A percentile compares a stretch with the other conserved stretches of the same genome.
Evolutionary conservation across 2,888 invertebrate genomes (phyloP).

Genomic region (Theretra japonica): DNA sequence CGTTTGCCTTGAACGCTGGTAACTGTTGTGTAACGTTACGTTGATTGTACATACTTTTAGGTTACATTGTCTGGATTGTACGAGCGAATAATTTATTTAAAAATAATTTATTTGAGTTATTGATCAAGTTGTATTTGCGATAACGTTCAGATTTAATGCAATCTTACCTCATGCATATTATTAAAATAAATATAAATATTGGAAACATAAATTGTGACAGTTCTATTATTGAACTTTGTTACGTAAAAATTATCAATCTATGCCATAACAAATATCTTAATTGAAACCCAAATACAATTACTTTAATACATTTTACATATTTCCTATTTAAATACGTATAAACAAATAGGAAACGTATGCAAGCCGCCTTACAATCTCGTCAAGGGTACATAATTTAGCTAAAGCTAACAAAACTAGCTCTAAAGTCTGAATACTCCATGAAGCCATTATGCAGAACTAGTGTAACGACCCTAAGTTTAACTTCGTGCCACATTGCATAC

Average conservation of each 20-base stretch:
- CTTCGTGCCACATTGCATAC: not conserved
- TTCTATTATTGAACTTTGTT: no score
- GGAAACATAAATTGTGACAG: no score
- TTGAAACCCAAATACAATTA: no score
- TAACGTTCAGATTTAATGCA: no score
- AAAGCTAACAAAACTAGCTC: not conserved
- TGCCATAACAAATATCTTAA: no score
- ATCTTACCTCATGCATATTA: no score
- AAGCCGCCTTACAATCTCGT: not conserved
- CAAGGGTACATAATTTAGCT: not conserved
- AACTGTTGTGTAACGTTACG: not conserved
- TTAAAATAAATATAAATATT: no score
- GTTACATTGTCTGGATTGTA: not conserved
- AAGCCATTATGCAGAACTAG: not conserved
- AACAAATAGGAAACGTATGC: not conserved
- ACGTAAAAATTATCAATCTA: no score
- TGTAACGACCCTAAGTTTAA: not conserved
- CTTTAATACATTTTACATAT: no score
- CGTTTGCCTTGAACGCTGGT: conserved; percentile 13
- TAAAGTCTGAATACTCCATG: not conserved
- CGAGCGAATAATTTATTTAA: not conserved
- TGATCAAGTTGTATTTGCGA: no score
- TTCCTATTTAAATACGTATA: not conserved
- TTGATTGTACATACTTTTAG: not conserved
- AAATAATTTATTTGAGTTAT: not conserved